Evolutionary conservation across 2,888 invertebrate species (phyloP).

Genomic region (Melanchra persicariae): DNA sequence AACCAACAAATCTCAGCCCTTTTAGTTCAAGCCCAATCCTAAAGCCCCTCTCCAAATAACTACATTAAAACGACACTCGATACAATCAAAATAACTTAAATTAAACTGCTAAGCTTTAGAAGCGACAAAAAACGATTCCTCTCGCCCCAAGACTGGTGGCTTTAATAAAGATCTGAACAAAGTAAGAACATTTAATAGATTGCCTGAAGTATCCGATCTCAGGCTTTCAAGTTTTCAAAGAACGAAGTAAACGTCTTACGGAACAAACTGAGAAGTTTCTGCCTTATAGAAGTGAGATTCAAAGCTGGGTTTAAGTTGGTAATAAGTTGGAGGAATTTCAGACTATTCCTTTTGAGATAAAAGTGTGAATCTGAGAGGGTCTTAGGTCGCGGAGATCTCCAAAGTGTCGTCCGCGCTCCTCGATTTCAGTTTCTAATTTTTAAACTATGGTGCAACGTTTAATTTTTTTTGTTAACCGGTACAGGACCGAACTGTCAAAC

Average conservation of each 20-base stretch:
- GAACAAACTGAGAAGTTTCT: constrained; percentile 1
- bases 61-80: not conserved
- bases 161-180: constrained; percentile 14
- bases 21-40: too few species aligned
- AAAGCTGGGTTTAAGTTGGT: constrained; percentile 9
- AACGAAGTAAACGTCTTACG: constrained; percentile 5
- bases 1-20: too few species aligned
- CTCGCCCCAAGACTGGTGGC: not conserved
- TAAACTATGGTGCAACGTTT: too few species aligned
- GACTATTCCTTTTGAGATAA: not conserved
- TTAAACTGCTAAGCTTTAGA: constrained; percentile 7
- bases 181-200: constrained; percentile 22
- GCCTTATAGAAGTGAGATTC: constrained; percentile 1
- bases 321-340: not conserved
- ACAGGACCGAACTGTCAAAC: too few species aligned
- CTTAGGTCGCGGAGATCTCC: not conserved
- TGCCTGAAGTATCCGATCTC: constrained; percentile 15
- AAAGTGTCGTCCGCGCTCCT: not conserved
- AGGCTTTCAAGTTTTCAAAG: constrained; percentile 23
- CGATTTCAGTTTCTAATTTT: too few species aligned
- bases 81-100: not conserved
- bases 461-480: too few species aligned
- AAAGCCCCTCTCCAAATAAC: not conserved
- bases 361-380: not conserved
- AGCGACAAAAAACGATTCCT: constrained; percentile 3